Evolutionary conservation across 2,797 vertebrate species (phyloP).

Genomic region (Paedocypris micromegethes): DNA sequence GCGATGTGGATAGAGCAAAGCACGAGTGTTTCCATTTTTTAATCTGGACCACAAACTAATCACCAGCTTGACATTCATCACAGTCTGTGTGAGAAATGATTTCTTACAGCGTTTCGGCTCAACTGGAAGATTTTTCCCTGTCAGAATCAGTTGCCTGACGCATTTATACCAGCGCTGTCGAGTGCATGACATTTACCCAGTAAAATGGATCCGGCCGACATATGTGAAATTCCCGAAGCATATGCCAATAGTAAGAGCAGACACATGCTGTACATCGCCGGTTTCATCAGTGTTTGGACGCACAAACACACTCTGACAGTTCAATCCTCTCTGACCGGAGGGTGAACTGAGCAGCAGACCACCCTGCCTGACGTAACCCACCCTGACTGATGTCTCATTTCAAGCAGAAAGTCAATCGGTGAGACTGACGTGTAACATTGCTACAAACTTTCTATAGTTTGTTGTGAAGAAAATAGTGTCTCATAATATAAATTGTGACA

Average conservation of each 20-base stretch:
- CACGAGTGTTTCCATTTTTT: not conserved
- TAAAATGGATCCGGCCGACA: not conserved
- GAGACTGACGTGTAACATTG: no score
- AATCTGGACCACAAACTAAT: conserved; percentile 8
- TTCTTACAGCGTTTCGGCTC: not conserved
- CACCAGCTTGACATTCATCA: conserved; percentile 5
- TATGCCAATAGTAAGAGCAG: not conserved
- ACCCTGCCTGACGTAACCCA: not conserved
- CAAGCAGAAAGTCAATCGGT: not conserved
- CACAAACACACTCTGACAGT: conserved; percentile 8
- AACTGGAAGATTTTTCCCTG: not conserved
- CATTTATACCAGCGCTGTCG: conserved; percentile 1
- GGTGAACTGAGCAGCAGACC: conserved; percentile 2
- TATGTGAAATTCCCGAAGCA: not conserved
- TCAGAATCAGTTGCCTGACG: not conserved
- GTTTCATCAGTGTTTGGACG: not conserved
- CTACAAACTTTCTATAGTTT: no score
- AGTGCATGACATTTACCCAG: conserved; percentile 1
- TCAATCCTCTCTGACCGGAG: conserved; percentile 4
- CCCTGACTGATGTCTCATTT: not conserved
- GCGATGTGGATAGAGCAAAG: not conserved
- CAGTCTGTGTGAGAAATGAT: not conserved
- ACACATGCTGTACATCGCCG: not conserved
- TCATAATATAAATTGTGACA: no score
- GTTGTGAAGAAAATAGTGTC: no score